Conservation (phyloP, 2,888 invertebrate genomes). For the Buathra laborator region DNA sequence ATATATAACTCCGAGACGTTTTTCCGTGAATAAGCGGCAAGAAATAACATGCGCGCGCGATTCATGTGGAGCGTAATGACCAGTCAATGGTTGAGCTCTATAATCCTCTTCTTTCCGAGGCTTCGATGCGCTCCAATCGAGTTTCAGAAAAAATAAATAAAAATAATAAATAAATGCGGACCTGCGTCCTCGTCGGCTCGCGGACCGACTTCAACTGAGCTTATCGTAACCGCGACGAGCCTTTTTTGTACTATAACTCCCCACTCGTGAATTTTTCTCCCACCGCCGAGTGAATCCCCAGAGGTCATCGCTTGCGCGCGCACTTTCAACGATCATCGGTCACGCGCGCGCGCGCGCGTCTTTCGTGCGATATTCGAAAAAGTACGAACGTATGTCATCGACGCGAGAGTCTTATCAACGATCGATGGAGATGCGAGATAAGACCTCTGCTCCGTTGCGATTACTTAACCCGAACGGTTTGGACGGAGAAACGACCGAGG, state of each 20-base stretch:
- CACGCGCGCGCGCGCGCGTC: too few relatives aligned
- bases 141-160: too few relatives aligned
- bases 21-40: constrained; percentile 16
- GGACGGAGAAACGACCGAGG: constrained; percentile 31
- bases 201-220: constrained; percentile 16
- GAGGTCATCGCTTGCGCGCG: constrained; percentile 29
- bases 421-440: constrained; percentile 27
- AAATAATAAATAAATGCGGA: too few relatives aligned
- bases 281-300: neutral
- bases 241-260: constrained; percentile 26
- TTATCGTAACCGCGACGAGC: neutral
- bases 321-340: neutral
- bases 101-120: too few relatives aligned
- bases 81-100: too few relatives aligned
- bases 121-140: neutral
- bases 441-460: neutral
- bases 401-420: constrained; percentile 16
- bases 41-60: too few relatives aligned
- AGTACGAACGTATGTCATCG: neutral
- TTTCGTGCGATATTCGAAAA: neutral
- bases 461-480: constrained; percentile 33
- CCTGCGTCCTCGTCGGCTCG: constrained; percentile 1
- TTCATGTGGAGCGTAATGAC: too few relatives aligned
- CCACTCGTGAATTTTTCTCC: constrained; percentile 13
- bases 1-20: neutral